These are phyloP conservation scores for Salvator merianae DNA, from an alignment of 2,113 vertebrate species.

Conservation along the genomic window DNA sequence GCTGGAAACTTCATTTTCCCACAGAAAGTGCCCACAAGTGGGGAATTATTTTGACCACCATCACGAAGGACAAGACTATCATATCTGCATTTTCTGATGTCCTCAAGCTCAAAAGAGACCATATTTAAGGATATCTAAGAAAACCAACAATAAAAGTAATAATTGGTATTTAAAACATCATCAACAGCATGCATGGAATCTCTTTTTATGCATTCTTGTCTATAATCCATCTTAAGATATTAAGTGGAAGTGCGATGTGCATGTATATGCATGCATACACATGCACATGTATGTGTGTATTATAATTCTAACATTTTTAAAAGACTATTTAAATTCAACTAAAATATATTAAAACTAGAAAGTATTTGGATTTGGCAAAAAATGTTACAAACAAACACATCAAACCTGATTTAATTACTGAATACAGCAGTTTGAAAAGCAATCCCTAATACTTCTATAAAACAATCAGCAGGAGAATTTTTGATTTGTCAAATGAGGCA, in stretches of 20 bases:
- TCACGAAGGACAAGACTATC: conserved; percentile 67
- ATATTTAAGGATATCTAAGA: conserved; percentile 60
- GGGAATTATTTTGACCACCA: conserved; percentile 56
- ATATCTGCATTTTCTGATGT: conserved; percentile 49
- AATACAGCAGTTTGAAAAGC: neutral
- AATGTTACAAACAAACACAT: too few species aligned
- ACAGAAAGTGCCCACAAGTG: conserved; percentile 64
- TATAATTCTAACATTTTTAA: too few species aligned
- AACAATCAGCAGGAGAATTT: conserved; percentile 20
- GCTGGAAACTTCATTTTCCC: conserved; percentile 48
- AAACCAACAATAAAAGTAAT: conserved; percentile 35
- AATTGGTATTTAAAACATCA: neutral
- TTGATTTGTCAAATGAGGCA: neutral
- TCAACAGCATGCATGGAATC: too few species aligned
- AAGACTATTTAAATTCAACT: too few species aligned
- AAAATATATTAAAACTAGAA: too few species aligned
- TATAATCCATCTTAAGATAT: too few species aligned
- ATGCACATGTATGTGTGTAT: too few species aligned
- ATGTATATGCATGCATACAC: too few species aligned
- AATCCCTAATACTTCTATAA: conserved; percentile 7
- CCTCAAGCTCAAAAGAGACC: conserved; percentile 66
- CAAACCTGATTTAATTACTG: neutral
- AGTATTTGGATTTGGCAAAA: too few species aligned
- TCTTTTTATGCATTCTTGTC: too few species aligned
- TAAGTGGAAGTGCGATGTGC: too few species aligned